Evolutionary conservation across 2,888 invertebrate genomes (phyloP).

Genomic region (Drosophila fungiperda): DNA sequence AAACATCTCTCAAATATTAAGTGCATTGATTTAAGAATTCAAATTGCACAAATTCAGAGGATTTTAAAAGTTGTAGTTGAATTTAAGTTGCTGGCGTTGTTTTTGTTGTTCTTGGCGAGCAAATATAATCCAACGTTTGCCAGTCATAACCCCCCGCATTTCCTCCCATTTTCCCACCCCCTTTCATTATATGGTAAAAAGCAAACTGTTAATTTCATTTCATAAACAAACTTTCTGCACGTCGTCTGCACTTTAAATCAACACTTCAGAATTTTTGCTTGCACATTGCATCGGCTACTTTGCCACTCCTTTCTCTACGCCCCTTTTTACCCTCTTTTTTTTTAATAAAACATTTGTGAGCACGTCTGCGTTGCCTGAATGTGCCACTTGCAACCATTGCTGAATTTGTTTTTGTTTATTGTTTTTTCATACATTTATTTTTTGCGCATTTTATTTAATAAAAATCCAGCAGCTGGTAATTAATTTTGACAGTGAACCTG

Average conservation of each 20-base stretch:
- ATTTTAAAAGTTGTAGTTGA: constrained; percentile 16
- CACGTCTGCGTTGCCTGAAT: constrained; percentile 42
- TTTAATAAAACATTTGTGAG: constrained; percentile 45
- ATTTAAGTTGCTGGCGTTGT: constrained; percentile 11
- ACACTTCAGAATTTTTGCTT: constrained; percentile 69
- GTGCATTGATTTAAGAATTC: constrained; percentile 5
- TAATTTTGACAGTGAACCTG: constrained; percentile 81
- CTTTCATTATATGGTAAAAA: constrained; percentile 5
- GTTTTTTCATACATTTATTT: constrained; percentile 39
- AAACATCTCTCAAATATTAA: neutral
- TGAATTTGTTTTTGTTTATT: constrained; percentile 21
- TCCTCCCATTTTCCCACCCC: neutral
- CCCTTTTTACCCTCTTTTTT: neutral
- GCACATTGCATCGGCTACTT: constrained; percentile 46
- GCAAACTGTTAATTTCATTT: constrained; percentile 61
- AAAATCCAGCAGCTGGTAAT: constrained; percentile 75
- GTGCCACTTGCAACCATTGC: constrained; percentile 41
- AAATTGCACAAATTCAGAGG: neutral
- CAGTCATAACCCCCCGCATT: too few species aligned
- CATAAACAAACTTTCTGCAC: constrained; percentile 61
- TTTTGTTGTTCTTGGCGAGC: constrained; percentile 17
- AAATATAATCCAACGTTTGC: constrained; percentile 31
- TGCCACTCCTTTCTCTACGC: neutral
- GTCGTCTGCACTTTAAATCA: constrained; percentile 64
- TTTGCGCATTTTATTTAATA: constrained; percentile 73